Conservation (phyloP, 2,113 vertebrate genomes). For the Seriola aureovittata region DNA sequence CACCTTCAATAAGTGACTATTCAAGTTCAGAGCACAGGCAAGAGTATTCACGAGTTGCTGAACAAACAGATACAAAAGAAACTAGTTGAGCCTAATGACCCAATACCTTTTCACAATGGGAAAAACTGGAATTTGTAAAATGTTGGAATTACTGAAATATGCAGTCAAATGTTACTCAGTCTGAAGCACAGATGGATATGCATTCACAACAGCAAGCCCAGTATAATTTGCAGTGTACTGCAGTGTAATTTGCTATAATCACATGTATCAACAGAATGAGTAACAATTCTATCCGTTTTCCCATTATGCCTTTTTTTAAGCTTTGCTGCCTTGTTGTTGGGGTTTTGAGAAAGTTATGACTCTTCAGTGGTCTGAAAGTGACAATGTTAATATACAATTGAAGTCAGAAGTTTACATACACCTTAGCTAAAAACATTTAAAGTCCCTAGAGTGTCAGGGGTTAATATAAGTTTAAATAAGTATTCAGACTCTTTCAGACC, state of each 20-base stretch:
- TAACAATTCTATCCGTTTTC: conserved; percentile 51
- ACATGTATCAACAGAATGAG: conserved; percentile 50
- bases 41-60: neutral
- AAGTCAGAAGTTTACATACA: no score
- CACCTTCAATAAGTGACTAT: neutral
- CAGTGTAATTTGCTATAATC: conserved; percentile 62
- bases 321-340: neutral
- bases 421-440: no score
- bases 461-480: no score
- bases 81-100: neutral
- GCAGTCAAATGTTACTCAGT: conserved; percentile 3
- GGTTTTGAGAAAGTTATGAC: conserved; percentile 6
- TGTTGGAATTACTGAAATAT: conserved; percentile 24
- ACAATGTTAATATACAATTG: neutral
- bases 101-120: neutral
- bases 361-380: neutral
- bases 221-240: conserved; percentile 49
- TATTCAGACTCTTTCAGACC: no score
- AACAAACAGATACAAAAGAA: conserved; percentile 8
- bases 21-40: neutral
- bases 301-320: conserved; percentile 21
- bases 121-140: neutral
- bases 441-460: no score
- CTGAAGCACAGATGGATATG: conserved; percentile 19
- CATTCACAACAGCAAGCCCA: conserved; percentile 22